A percentile compares a stretch with the other conserved stretches of the same genome.
phyloP scores from a whole-genome alignment of 2,888 invertebrate species.

The Eremobia ochroleuca region DNA sequence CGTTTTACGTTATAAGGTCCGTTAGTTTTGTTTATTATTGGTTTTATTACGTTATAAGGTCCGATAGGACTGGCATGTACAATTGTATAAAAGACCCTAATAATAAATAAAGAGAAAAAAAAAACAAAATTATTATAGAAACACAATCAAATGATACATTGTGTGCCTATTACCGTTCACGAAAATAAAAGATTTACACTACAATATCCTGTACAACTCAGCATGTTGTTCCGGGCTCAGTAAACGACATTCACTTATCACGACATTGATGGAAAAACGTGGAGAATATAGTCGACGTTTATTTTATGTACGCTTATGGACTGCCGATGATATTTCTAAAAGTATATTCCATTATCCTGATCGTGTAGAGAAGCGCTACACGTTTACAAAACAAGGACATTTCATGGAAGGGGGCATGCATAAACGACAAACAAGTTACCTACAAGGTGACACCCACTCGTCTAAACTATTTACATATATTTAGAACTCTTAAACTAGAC shows the following conservation, averaged over 20 bases:
- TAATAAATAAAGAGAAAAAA: no score
- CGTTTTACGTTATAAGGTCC: no score
- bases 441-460: constrained; percentile 48
- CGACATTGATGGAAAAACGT: constrained; percentile 54
- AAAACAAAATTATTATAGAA: constrained; percentile 15
- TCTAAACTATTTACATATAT: constrained; percentile 51
- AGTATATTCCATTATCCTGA: constrained; percentile 49
- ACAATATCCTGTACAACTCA: constrained; percentile 35
- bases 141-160: constrained; percentile 3
- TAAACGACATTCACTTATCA: constrained; percentile 59
- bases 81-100: no score
- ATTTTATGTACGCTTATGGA: constrained; percentile 46
- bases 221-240: constrained; percentile 31
- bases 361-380: constrained; percentile 19
- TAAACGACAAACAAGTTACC: constrained; percentile 49
- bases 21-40: no score
- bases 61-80: no score
- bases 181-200: constrained; percentile 20
- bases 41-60: no score
- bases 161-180: constrained; percentile 20
- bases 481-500: constrained; percentile 35
- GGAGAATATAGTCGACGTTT: constrained; percentile 43
- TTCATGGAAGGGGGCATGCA: constrained; percentile 42
- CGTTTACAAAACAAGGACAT: constrained; percentile 34
- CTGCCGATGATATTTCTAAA: constrained; percentile 44